phyloP scores from a whole-genome alignment of 2,888 invertebrate species.

The Cheilosia variabilis region DNA sequence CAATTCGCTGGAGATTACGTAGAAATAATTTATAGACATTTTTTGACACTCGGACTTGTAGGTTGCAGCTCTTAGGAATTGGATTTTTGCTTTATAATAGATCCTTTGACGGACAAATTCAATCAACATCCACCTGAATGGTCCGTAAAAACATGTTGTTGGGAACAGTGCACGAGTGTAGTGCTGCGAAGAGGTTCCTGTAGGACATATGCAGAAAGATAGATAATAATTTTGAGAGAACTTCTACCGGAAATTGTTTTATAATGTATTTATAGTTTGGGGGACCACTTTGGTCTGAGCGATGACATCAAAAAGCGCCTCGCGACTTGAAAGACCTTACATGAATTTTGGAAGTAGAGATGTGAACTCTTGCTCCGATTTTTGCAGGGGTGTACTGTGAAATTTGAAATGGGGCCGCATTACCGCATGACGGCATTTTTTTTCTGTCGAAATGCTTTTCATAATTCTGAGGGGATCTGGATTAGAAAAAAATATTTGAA shows the following conservation, averaged over 20 bases:
- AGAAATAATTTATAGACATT: constrained; percentile 3
- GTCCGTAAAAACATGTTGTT: constrained; percentile 53
- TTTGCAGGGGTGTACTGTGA: constrained; percentile 32
- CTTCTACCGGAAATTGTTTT: constrained; percentile 79
- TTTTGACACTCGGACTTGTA: constrained; percentile 8
- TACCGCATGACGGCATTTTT: too few species aligned
- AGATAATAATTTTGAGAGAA: constrained; percentile 56
- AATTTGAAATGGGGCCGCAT: too few species aligned
- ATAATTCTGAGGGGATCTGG: too few species aligned
- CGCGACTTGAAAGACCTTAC: constrained; percentile 35
- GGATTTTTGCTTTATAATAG: constrained; percentile 1
- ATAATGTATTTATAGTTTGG: constrained; percentile 78
- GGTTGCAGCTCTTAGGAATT: background rate
- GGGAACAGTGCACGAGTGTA: constrained; percentile 11
- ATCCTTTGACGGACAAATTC: constrained; percentile 62
- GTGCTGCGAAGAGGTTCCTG: background rate
- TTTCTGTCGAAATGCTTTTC: too few species aligned
- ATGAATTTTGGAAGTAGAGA: constrained; percentile 16
- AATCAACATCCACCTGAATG: constrained; percentile 69
- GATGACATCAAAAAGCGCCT: constrained; percentile 48
- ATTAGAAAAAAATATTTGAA: too few species aligned
- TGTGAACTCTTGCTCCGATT: background rate
- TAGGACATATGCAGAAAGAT: constrained; percentile 44
- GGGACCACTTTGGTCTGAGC: constrained; percentile 47
- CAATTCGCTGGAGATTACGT: constrained; percentile 52